Base-by-base conservation (phyloP, 2,797 vertebrate species). In the Characodon lateralis region DNA sequence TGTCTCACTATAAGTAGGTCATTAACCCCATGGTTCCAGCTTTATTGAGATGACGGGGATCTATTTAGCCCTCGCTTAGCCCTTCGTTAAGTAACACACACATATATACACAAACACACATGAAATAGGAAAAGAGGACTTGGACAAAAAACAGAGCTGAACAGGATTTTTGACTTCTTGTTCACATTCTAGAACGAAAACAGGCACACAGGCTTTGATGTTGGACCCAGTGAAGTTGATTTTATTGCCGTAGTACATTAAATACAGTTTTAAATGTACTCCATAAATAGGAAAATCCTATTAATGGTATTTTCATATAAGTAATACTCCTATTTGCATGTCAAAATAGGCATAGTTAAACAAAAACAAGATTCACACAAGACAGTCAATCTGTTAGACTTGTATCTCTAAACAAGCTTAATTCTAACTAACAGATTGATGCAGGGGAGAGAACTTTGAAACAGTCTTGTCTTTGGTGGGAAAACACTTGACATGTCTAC, bases 21-120 rank as follows among this genome's bases (percentile, higher is more conserved):
- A 66, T 89, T 90, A 85, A 83, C 87, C 83, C 78, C 24, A 1
- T 73, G 51, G 69, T 72, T 84, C 55, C 50, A 71, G 77, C 75
- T 76, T 68, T 73, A 81, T 82, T 86, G 79, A 85, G 81, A 84
- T 83, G 80, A 72, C 88, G 71, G 73, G 69, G 72, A 69, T 46
- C 13, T 13, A 84, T 87, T 91, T 69, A 90, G 83, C 59, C 24
- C 50, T 8, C n/a, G 55, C 84, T 69, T 41, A 1, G 22, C n/a
- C 43, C 8, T 18, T 12, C 71, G 43, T 65, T 53, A 61, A 69
- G 53, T 59, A 13, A 58, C 39, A 71, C 66, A 46, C 39, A 69
- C 22, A 46, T 20, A 68, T 2, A 2, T 20, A 41, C 63, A 7
- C 26, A 1, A 1, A 28, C 24, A 59, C 26, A 16, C 58, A 16